These are phyloP conservation scores for Tillus elongatus DNA, from an alignment of 2,888 invertebrate genomes.

Conservation along the genomic window DNA sequence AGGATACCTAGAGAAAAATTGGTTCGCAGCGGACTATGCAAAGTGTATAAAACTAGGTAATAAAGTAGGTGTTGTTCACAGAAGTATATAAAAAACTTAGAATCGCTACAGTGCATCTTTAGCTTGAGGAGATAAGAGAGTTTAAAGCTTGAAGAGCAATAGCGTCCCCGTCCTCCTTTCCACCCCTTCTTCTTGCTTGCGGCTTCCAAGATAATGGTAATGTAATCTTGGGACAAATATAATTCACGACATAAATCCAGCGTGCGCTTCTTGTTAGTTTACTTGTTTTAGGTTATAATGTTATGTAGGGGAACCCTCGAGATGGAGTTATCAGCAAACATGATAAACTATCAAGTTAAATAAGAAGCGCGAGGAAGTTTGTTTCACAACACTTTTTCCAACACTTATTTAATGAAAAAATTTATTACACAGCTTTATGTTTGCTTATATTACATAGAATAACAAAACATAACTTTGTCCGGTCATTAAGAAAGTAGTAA, in stretches of 20 bases:
- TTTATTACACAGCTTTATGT: no score
- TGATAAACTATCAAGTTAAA: conserved; percentile 15
- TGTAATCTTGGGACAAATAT: conserved; percentile 41
- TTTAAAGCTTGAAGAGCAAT: conserved; percentile 22
- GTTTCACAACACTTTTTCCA: no score
- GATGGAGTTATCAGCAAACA: conserved; percentile 26
- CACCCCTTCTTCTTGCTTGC: conserved; percentile 23
- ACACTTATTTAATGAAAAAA: no score
- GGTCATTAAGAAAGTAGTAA: no score
- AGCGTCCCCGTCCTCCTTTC: conserved; percentile 18
- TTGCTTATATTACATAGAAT: no score
- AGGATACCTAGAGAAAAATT: no score
- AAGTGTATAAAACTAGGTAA: no score
- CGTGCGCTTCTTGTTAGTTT: conserved; percentile 36
- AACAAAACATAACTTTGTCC: no score
- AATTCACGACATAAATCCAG: conserved; percentile 37
- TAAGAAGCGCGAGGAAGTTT: no score
- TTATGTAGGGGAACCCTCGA: conserved; percentile 27
- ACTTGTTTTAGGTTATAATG: conserved; percentile 34
- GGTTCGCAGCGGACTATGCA: no score
- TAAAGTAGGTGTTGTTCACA: no score
- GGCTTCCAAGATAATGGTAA: conserved; percentile 37
- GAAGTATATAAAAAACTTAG: no score
- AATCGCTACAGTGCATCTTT: conserved; percentile 15
- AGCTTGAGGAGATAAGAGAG: conserved; percentile 21